Conservation (phyloP, 2,113 vertebrate genomes). For the Tricholaema leucomelas region DNA sequence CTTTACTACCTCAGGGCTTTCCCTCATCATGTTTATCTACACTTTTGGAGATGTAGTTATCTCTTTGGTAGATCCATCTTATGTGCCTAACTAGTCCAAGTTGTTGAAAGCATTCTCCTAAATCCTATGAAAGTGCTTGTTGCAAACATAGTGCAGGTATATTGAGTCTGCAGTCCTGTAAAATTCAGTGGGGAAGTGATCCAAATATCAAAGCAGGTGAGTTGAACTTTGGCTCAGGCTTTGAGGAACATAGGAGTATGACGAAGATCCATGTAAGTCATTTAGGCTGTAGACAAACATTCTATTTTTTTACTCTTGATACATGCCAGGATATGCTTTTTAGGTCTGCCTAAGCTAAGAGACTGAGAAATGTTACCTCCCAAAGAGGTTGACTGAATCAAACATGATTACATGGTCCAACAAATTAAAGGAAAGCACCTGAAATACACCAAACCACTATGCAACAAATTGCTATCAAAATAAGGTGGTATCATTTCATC, state of each 20-base stretch:
- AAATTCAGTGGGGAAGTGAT: not conserved
- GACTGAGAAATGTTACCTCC: not conserved
- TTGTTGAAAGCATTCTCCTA: not conserved
- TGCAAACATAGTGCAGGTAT: not conserved
- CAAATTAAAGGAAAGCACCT: not conserved
- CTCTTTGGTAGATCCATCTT: not conserved
- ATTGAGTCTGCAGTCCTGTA: not conserved
- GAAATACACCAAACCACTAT: slow-evolving; percentile 7
- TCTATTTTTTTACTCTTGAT: not conserved
- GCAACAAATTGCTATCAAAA: not conserved
- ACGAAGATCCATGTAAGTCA: not conserved
- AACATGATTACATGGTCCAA: not conserved
- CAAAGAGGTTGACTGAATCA: not conserved
- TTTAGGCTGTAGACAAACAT: not conserved
- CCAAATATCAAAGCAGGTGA: not conserved
- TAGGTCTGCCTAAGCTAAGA: not conserved
- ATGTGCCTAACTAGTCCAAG: not conserved
- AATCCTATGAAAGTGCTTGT: not conserved
- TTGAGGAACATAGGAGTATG: not conserved
- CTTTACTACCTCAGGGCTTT: not conserved
- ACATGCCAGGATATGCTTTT: not conserved
- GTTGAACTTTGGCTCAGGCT: not conserved
- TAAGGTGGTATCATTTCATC: not conserved
- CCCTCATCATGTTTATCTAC: not conserved
- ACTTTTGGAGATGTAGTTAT: not conserved